A percentile compares a stretch with the other conserved stretches of the same genome.
Evolutionary conservation across 2,797 vertebrate species (phyloP).

Genomic region (Mormyrops attenuatus): DNA sequence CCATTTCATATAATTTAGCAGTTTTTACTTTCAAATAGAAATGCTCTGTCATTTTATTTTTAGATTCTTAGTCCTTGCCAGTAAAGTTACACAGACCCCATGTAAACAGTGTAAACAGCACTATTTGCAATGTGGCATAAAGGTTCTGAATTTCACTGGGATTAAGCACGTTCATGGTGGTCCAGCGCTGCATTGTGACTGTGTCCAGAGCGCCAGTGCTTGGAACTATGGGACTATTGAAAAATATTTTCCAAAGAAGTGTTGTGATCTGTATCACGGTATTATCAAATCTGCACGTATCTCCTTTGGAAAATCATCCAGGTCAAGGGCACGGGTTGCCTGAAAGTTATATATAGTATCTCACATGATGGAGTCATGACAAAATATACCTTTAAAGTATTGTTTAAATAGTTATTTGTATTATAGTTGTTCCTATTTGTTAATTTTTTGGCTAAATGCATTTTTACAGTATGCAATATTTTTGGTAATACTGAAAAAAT

Average conservation of each 20-base stretch:
- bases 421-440: slow-evolving; percentile 41
- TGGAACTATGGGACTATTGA: slow-evolving; percentile 27
- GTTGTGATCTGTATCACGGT: slow-evolving; percentile 46
- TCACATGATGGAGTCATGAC: slow-evolving; percentile 72
- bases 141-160: slow-evolving; percentile 35
- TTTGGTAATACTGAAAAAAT: not conserved
- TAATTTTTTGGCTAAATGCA: slow-evolving; percentile 11
- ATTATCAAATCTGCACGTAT: not conserved
- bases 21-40: slow-evolving; percentile 46
- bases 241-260: slow-evolving; percentile 46
- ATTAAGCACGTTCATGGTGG: slow-evolving; percentile 64
- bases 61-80: slow-evolving; percentile 9
- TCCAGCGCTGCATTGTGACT: slow-evolving; percentile 48
- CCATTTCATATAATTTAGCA: slow-evolving; percentile 50
- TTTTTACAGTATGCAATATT: slow-evolving; percentile 15
- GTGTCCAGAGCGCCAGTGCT: slow-evolving; percentile 36
- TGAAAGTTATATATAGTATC: slow-evolving; percentile 66
- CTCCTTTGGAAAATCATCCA: slow-evolving; percentile 40
- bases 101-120: slow-evolving; percentile 37
- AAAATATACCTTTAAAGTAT: slow-evolving; percentile 65
- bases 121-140: not conserved
- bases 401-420: slow-evolving; percentile 56
- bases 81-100: slow-evolving; percentile 23
- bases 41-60: slow-evolving; percentile 26
- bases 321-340: slow-evolving; percentile 85